Conservation (phyloP, 2,113 vertebrate species). For the Laterallus jamaicensis region DNA sequence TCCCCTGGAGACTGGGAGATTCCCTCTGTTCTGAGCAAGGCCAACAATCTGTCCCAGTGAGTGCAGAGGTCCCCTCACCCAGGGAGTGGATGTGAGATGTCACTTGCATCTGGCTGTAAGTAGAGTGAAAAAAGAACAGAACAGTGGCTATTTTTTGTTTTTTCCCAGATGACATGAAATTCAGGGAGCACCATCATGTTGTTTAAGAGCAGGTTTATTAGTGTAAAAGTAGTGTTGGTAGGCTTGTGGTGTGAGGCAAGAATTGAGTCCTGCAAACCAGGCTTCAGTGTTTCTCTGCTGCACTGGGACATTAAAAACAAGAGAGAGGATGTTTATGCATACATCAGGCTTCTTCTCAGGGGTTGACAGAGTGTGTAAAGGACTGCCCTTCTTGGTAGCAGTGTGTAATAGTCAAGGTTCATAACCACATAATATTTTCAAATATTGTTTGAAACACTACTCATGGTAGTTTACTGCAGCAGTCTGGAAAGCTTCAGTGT, state of each 20-base stretch:
- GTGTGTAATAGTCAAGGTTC: neutral
- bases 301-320: neutral
- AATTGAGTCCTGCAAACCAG: neutral
- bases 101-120: neutral
- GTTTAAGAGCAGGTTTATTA: neutral
- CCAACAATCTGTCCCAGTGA: neutral
- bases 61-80: neutral
- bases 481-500: conserved; percentile 11
- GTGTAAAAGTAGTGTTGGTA: neutral
- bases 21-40: neutral
- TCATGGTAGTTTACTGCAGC: neutral
- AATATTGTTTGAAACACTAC: conserved; percentile 18
- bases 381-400: neutral
- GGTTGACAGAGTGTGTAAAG: neutral
- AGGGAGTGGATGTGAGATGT: neutral
- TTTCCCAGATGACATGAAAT: neutral
- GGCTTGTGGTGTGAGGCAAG: neutral
- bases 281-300: neutral
- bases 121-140: neutral
- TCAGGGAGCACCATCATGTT: neutral
- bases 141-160: no score
- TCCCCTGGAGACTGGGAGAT: neutral
- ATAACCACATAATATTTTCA: conserved; percentile 32
- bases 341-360: neutral
- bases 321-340: neutral